Evolutionary conservation across 2,113 vertebrate genomes (phyloP).

Genomic region (Takifugu flavidus): DNA sequence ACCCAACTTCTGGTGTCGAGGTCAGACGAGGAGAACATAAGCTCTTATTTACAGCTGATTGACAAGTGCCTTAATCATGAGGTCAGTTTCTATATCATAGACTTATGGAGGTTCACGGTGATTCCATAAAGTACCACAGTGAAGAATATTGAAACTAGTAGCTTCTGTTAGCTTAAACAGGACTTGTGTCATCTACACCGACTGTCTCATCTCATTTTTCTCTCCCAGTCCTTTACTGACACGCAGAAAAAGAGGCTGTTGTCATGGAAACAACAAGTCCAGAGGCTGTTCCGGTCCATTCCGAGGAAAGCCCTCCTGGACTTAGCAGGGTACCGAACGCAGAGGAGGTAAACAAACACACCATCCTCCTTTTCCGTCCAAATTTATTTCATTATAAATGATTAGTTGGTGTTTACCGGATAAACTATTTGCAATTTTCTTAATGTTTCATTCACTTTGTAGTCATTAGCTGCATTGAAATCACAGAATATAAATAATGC

Average conservation of each 20-base stretch:
- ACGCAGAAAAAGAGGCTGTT: constrained; percentile 98
- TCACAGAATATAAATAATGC: too few species aligned
- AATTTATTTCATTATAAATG: too few species aligned
- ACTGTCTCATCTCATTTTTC: not conserved
- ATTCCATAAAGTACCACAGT: too few species aligned
- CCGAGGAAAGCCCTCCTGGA: constrained; percentile 97
- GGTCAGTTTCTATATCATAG: constrained; percentile 63
- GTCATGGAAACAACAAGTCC: constrained; percentile 99
- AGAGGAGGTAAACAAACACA: constrained; percentile 81
- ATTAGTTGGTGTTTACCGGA: too few species aligned
- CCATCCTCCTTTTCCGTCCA: not conserved
- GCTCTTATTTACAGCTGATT: constrained; percentile 97
- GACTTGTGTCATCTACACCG: too few species aligned
- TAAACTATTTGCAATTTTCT: too few species aligned
- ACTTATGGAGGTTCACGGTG: too few species aligned
- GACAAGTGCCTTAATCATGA: constrained; percentile 98
- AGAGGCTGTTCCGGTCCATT: constrained; percentile 97
- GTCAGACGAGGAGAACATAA: constrained; percentile 97
- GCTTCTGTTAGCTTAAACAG: too few species aligned
- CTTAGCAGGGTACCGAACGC: constrained; percentile 90
- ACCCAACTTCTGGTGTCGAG: constrained; percentile 96
- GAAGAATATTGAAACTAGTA: too few species aligned
- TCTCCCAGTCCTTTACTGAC: constrained; percentile 90
- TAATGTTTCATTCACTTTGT: too few species aligned
- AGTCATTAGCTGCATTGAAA: too few species aligned